Conservation (phyloP, 30 jellyfish, hydroid and myxozoan genomes). For the Pseudorhiza aurosa region DNA sequence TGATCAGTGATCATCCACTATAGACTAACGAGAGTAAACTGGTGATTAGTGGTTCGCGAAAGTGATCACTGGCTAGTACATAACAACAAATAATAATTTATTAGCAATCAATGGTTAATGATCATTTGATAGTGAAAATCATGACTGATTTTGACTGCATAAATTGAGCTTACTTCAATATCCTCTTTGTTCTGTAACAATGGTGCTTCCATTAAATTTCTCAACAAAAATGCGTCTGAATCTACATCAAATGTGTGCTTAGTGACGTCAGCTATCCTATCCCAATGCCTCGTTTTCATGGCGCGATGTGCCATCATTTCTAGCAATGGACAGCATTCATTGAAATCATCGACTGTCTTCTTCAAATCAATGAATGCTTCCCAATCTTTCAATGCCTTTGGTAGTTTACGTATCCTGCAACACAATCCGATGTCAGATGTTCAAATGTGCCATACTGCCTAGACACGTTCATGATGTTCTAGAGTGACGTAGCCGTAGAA, state of each 20-base stretch:
- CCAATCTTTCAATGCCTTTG: slow-evolving; percentile 85
- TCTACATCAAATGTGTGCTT: slow-evolving; percentile 72
- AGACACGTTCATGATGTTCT: no score
- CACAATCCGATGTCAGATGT: neutral
- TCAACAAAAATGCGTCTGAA: slow-evolving; percentile 69
- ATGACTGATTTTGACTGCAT: no score
- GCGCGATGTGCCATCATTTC: slow-evolving; percentile 92
- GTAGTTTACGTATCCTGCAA: slow-evolving; percentile 74
- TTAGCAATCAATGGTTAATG: no score
- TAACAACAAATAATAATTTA: no score
- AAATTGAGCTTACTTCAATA: slow-evolving; percentile 69
- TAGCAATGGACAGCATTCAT: slow-evolving; percentile 85
- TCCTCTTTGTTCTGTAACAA: slow-evolving; percentile 79
- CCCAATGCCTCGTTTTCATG: slow-evolving; percentile 86
- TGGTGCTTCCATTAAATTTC: slow-evolving; percentile 88
- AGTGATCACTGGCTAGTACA: no score
- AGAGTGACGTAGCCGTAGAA: no score
- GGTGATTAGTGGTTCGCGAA: no score
- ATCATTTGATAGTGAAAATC: no score
- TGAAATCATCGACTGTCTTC: slow-evolving; percentile 80
- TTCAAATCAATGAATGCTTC: slow-evolving; percentile 83
- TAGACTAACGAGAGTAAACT: no score
- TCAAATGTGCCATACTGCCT: slow-evolving; percentile 1
- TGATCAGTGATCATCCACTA: neutral
- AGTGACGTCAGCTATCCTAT: slow-evolving; percentile 69